These are phyloP conservation scores for Enteromius thamalakanensis DNA, from an alignment of 2,797 vertebrate genomes.

Conservation along the genomic window DNA sequence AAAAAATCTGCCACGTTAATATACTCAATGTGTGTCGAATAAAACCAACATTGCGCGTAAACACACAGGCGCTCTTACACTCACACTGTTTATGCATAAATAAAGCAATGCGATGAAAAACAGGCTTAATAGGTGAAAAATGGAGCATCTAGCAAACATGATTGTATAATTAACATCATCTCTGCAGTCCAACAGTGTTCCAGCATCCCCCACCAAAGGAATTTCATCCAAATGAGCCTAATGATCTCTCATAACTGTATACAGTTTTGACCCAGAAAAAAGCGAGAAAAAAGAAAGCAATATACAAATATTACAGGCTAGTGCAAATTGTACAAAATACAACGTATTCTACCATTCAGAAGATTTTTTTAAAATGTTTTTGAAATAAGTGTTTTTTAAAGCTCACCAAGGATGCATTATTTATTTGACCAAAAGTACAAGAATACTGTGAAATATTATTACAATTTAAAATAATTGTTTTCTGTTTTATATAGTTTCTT, in stretches of 20 bases:
- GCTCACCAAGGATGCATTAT: not conserved
- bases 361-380: not conserved
- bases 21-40: conserved; percentile 21
- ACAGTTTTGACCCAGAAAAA: not conserved
- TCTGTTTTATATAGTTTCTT: not conserved
- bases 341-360: not conserved
- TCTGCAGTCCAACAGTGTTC: not conserved
- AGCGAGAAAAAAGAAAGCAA: not conserved
- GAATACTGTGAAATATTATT: not conserved
- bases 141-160: conserved; percentile 13
- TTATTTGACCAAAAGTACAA: not conserved
- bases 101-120: conserved; percentile 14
- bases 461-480: not conserved
- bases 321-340: not conserved
- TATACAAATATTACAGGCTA: not conserved
- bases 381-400: not conserved
- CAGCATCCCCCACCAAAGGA: not conserved
- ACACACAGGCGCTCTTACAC: not conserved
- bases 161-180: conserved; percentile 1
- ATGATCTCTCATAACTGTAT: not conserved
- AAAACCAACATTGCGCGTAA: not conserved
- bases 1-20: not conserved
- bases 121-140: not conserved
- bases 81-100: not conserved
- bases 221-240: not conserved